Conservation (phyloP, 2,888 invertebrate genomes). For the Mimas tiliae region DNA sequence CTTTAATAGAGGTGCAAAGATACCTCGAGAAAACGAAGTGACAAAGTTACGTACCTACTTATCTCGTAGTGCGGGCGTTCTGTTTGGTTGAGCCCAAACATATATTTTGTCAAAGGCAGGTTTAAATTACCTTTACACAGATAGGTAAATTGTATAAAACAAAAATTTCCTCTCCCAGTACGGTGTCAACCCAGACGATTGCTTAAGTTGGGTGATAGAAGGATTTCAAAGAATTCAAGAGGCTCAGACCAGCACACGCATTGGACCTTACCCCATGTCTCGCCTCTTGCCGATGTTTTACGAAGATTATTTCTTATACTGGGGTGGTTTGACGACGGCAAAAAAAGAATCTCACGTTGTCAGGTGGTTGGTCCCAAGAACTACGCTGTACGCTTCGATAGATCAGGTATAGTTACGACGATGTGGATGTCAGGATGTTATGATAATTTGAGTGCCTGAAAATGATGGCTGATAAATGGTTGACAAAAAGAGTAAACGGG, state of each 20-base stretch:
- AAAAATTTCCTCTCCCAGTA: conserved; percentile 57
- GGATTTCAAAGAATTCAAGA: conserved; percentile 77
- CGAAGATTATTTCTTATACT: conserved; percentile 87
- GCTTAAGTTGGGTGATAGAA: conserved; percentile 69
- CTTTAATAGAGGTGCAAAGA: no score
- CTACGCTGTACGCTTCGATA: conserved; percentile 81
- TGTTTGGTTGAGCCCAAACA: no score
- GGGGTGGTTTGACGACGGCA: conserved; percentile 82
- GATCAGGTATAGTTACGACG: conserved; percentile 80
- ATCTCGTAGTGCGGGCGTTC: no score
- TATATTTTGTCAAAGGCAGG: no score
- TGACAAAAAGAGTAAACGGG: no score
- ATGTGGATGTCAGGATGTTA: no score
- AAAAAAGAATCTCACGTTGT: conserved; percentile 71
- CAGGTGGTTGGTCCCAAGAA: conserved; percentile 86
- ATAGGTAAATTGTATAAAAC: not conserved
- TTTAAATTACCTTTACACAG: no score
- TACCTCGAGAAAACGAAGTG: no score
- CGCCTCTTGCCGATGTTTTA: conserved; percentile 82
- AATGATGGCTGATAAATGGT: no score
- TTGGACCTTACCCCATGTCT: conserved; percentile 80
- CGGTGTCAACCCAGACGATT: conserved; percentile 74
- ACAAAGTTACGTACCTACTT: no score
- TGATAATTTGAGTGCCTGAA: no score
- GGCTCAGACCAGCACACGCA: conserved; percentile 75